These are phyloP conservation scores for Drosophila setifemur DNA, from an alignment of 1,140 invertebrate genomes.

Conservation along the genomic window DNA sequence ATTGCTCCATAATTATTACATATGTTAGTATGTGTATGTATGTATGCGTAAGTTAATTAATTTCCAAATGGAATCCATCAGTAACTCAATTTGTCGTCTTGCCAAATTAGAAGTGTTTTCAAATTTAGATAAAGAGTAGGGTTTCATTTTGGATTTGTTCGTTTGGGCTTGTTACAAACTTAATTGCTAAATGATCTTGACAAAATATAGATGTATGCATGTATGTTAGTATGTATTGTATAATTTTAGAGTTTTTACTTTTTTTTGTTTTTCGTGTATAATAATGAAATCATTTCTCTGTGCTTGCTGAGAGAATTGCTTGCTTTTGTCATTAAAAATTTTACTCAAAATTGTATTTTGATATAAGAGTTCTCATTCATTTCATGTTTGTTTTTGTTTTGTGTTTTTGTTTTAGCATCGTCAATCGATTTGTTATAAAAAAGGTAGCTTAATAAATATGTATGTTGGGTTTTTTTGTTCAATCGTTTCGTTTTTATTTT, in stretches of 20 bases:
- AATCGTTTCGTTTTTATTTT: conserved; percentile 21
- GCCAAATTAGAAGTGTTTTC: conserved; percentile 38
- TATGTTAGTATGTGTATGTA: conserved; percentile 53
- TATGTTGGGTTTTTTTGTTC: conserved; percentile 18
- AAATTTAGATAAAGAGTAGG: conserved; percentile 34
- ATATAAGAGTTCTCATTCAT: conserved; percentile 62
- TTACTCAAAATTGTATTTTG: conserved; percentile 78
- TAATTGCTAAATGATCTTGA: conserved; percentile 46
- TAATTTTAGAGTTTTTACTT: conserved; percentile 16
- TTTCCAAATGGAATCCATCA: conserved; percentile 7
- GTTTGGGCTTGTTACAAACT: conserved; percentile 49
- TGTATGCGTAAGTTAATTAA: conserved; percentile 42
- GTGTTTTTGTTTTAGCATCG: conserved; percentile 48
- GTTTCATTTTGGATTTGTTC: conserved; percentile 11
- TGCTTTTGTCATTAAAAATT: conserved; percentile 48
- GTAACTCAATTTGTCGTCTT: conserved; percentile 13
- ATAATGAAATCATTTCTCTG: conserved; percentile 37
- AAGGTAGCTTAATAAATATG: conserved; percentile 57
- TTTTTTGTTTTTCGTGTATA: conserved; percentile 4
- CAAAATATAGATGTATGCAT: conserved; percentile 40
- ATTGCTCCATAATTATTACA: conserved; percentile 81
- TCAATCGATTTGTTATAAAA: conserved; percentile 63
- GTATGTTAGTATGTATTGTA: conserved; percentile 13
- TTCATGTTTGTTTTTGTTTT: background rate
- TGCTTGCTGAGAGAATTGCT: conserved; percentile 28